Base-by-base conservation (phyloP, 2,888 invertebrate genomes). In the Aelia acuminata region DNA sequence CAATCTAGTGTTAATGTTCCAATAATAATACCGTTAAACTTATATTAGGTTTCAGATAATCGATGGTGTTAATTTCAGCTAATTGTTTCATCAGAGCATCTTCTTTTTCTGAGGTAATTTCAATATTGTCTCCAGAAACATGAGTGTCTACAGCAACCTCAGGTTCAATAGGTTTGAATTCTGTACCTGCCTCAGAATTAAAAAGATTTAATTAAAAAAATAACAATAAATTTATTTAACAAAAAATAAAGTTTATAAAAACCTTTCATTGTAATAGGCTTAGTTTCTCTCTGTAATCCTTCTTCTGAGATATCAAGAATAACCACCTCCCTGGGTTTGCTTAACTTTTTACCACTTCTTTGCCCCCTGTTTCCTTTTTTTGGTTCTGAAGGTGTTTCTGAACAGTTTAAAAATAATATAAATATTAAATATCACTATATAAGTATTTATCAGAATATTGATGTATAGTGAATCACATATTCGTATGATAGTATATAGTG, bases 251-350 rank as follows among this genome's bases (percentile, higher is more conserved):
- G 11, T 22, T 43, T 43, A 39, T 43, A 80, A 39, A 35, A 43
- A 80, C 80, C 80, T 80, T 80, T 47, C 10, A 13, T 47, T 39
- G 15, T 18, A 18, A 31, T 70, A n/a, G 43, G 10, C n/a, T 80
- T 80, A n/a, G n/a, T 80, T 80, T 47, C 43, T 47, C 80, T 80
- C 43, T 80, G 80, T 8, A 80, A 22, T 43, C 39, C 80, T 47
- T 80, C 80, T 80, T 35, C 35, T n/a, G 87, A 63, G 20, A 87
- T 47, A 26, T 87, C 87, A 43, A 57, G 57, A 26, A 87, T 87
- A 18, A 87, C 70, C 39, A 87, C 87, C 22, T 70, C 87, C 26
- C 86, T 57, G 22, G 86, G 63, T 63, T 87, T 87, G 26, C 70
- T 87, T 43, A 70, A 26, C 70, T 63, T 87, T 47, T 87, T 87